phyloP scores from a whole-genome alignment of 1,140 invertebrate genomes.

The Drosophila oshimai region DNA sequence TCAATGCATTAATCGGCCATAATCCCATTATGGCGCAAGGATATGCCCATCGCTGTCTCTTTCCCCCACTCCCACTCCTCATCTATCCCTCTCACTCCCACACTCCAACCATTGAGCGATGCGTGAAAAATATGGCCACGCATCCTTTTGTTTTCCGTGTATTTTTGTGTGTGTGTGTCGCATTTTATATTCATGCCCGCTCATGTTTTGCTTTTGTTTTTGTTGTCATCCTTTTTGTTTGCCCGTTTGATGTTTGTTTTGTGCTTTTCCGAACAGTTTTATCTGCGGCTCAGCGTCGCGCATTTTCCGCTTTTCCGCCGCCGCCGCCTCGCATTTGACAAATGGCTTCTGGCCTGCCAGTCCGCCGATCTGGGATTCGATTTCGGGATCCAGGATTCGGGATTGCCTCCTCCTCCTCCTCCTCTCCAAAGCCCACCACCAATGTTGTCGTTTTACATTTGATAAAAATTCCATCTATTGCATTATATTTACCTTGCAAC shows the following conservation, averaged over 20 bases:
- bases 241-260: conserved; percentile 79
- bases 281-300: conserved; percentile 76
- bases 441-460: conserved; percentile 57
- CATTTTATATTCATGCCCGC: conserved; percentile 77
- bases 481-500: conserved; percentile 71
- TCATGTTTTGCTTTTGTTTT: conserved; percentile 56
- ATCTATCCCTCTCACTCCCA: not conserved
- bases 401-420: not conserved
- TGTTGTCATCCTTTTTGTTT: conserved; percentile 67
- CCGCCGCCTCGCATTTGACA: conserved; percentile 68
- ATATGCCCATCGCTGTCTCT: conserved; percentile 42
- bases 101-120: conserved; percentile 27
- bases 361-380: conserved; percentile 56
- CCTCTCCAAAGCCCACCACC: not conserved
- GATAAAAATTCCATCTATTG: conserved; percentile 77
- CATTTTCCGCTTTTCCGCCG: conserved; percentile 54
- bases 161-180: conserved; percentile 52
- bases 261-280: conserved; percentile 75
- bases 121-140: conserved; percentile 78
- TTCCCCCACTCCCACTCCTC: not conserved
- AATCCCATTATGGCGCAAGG: conserved; percentile 82
- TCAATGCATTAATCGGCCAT: conserved; percentile 83
- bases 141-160: conserved; percentile 66
- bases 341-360: conserved; percentile 74
- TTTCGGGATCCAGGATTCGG: conserved; percentile 38